Evolutionary conservation across 2,797 vertebrate genomes (phyloP).

Genomic region (Phrynocephalus forsythii): DNA sequence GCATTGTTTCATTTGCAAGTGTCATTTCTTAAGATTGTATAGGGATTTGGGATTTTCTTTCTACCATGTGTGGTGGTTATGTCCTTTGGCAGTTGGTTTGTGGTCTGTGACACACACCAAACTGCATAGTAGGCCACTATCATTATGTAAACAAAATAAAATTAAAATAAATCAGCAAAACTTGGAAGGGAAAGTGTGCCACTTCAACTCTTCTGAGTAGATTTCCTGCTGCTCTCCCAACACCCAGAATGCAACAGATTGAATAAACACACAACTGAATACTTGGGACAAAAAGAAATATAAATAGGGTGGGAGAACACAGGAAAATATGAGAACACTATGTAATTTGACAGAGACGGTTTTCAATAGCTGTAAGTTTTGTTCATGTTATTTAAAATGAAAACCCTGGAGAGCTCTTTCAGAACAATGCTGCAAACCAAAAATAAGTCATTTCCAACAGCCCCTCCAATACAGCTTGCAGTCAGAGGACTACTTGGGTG

Average conservation of each 20-base stretch:
- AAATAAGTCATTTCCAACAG: background rate
- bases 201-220: conserved; percentile 19
- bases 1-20: no score
- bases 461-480: background rate
- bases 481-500: background rate
- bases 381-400: background rate
- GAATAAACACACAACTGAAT: conserved; percentile 30
- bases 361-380: conserved; percentile 2
- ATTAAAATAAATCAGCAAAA: conserved; percentile 45
- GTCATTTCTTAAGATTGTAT: no score
- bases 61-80: no score
- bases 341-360: conserved; percentile 9
- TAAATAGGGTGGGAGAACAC: background rate
- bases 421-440: background rate
- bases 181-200: conserved; percentile 10
- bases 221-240: background rate
- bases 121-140: conserved; percentile 15
- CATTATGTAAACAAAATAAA: conserved; percentile 15
- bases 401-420: background rate
- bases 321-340: accelerated
- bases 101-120: no score
- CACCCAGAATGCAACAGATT: accelerated
- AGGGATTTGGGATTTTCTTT: no score
- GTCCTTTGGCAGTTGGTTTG: no score
- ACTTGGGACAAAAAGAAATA: conserved; percentile 16